Base-by-base conservation (phyloP, 1,140 invertebrate species). In the Forficula auricularia region DNA sequence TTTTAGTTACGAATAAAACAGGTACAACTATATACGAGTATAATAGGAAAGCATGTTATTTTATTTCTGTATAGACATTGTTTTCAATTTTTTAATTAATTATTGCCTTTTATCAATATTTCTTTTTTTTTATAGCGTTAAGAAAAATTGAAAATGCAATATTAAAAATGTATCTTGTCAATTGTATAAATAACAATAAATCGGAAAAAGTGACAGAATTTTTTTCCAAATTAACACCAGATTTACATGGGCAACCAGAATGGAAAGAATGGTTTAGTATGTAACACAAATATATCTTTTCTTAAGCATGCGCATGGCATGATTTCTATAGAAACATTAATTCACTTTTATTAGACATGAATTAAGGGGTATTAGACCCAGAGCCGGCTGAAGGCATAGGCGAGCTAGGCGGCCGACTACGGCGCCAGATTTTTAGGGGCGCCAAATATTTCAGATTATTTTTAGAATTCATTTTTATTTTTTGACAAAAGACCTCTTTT, bases 251-350 rank as follows among this genome's bases (percentile, higher is more conserved):
- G 42, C 85, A 90, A 58, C 67, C 70, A 40, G 89, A 94, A 57
- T 97, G 91, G 87, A 91, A 82, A 56, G 91, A 96, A 53, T 97
- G 91, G 91, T 96, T 95, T 67, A 82, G 89, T 95, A 75, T 69
- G 75, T 65, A 38, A 27, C 32, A 13, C 4, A 10, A n/a, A 41
- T 38, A 14, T 34, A 14, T 46, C 19, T 41, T 43, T 34, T 36
- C 34, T 4, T 1, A 15, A n/a, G n/a, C n/a, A n/a, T n/a, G n/a
- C n/a, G n/a, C n/a, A n/a, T n/a, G n/a, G n/a, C n/a, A n/a, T n/a
- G n/a, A n/a, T n/a, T n/a, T 3, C 3, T 20, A 35, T 42, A 14
- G 3, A 19, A 1, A 42, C 3, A 42, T 44, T n/a, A 12, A 6
- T 9, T 31, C 16, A 19, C 1, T 6, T 14, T 41, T 50, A n/a